Conservation (phyloP, 2,888 invertebrate species). For the Byasa hedistus region DNA sequence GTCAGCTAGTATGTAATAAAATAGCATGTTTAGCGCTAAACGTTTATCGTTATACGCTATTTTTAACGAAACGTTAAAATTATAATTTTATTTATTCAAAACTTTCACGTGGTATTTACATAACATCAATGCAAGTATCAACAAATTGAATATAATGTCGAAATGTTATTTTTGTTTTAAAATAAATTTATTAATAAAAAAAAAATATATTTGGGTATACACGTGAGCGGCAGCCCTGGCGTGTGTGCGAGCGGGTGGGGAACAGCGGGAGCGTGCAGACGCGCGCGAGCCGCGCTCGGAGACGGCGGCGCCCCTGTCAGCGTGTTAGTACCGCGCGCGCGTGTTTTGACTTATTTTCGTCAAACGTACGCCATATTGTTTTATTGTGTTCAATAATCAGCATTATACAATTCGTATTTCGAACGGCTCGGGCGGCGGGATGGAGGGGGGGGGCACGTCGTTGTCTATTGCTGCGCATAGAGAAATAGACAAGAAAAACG, state of each 20-base stretch:
- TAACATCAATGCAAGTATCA: too few relatives aligned
- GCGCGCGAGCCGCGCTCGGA: slow-evolving; percentile 58
- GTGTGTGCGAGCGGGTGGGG: slow-evolving; percentile 69
- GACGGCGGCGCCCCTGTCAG: slow-evolving; percentile 56
- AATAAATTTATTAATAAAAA: too few relatives aligned
- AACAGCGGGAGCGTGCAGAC: slow-evolving; percentile 57
- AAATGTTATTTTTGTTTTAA: too few relatives aligned
- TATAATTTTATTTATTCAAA: too few relatives aligned
- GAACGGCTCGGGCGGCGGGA: too few relatives aligned
- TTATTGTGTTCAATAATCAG: slow-evolving; percentile 50
- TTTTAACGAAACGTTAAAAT: too few relatives aligned
- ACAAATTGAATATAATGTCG: too few relatives aligned
- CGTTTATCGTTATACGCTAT: too few relatives aligned
- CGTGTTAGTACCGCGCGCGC: slow-evolving; percentile 48
- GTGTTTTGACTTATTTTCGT: slow-evolving; percentile 67
- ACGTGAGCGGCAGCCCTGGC: slow-evolving; percentile 54
- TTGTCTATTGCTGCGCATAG: slow-evolving; percentile 24
- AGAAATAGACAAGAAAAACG: not conserved
- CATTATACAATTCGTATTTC: slow-evolving; percentile 33
- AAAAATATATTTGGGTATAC: not conserved
- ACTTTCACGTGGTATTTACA: too few relatives aligned
- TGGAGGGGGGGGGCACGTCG: too few relatives aligned
- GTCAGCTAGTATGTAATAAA: too few relatives aligned
- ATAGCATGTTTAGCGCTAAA: too few relatives aligned
- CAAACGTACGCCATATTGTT: slow-evolving; percentile 72